These are phyloP conservation scores for Syngnathus floridae DNA, from an alignment of 2,113 vertebrate species.

Conservation along the genomic window DNA sequence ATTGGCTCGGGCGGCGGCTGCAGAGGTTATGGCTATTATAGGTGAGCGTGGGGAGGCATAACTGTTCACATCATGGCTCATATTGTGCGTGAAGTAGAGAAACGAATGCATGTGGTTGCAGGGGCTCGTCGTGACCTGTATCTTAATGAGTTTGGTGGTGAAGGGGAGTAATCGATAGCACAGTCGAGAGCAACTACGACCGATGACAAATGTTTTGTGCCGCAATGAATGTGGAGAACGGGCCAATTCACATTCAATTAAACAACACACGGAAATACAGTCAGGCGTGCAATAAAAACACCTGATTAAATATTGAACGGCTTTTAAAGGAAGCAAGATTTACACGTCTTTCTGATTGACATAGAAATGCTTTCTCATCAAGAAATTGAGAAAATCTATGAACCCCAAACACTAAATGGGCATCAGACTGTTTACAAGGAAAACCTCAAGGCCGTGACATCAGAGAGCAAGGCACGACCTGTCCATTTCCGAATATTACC, in stretches of 20 bases:
- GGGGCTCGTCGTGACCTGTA: slow-evolving; percentile 53
- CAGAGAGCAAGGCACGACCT: slow-evolving; percentile 52
- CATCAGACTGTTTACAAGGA: slow-evolving; percentile 44
- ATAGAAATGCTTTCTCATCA: neutral
- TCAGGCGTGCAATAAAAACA: neutral
- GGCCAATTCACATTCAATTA: slow-evolving; percentile 24
- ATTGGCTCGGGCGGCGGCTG: slow-evolving; percentile 52
- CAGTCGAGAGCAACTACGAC: slow-evolving; percentile 31
- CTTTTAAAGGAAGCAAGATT: neutral
- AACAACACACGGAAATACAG: slow-evolving; percentile 15
- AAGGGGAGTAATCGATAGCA: slow-evolving; percentile 63
- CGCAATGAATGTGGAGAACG: slow-evolving; percentile 15
- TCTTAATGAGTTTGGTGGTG: slow-evolving; percentile 55
- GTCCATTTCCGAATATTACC: slow-evolving; percentile 22
- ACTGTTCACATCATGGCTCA: slow-evolving; percentile 35
- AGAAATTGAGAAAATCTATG: slow-evolving; percentile 52
- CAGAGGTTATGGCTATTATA: slow-evolving; percentile 52
- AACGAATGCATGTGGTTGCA: slow-evolving; percentile 24
- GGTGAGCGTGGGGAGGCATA: slow-evolving; percentile 44
- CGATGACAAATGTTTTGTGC: slow-evolving; percentile 25
- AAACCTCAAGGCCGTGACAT: slow-evolving; percentile 43
- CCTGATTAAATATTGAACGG: slow-evolving; percentile 4
- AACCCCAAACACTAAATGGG: slow-evolving; percentile 59
- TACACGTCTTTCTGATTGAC: neutral
- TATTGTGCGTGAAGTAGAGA: slow-evolving; percentile 53